A percentile compares a stretch with the other conserved stretches of the same genome.
Conservation (phyloP, 92 coral and sea anemone species). For the Pocillopora meandrina region DNA sequence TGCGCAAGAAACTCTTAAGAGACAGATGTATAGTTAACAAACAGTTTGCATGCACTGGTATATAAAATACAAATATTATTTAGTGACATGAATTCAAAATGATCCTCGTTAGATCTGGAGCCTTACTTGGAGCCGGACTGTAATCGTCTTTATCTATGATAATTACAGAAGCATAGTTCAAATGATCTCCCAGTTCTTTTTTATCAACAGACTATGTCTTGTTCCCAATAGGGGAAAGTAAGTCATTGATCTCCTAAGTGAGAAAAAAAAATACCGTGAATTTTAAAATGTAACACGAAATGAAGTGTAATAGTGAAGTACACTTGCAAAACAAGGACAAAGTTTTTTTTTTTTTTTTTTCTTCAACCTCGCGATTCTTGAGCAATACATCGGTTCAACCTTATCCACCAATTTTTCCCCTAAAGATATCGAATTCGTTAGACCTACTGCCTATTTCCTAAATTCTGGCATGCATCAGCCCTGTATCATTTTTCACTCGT, state of each 20-base stretch:
- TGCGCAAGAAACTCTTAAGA: not conserved
- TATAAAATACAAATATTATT: slow-evolving; percentile 11
- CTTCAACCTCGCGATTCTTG: too few species aligned
- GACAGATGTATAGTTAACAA: not conserved
- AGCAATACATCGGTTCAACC: too few species aligned
- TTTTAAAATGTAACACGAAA: not conserved
- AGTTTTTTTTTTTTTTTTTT: too few species aligned
- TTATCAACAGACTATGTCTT: slow-evolving; percentile 5
- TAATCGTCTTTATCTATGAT: slow-evolving; percentile 22
- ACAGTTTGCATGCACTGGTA: slow-evolving; percentile 1
- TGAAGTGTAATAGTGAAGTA: not conserved
- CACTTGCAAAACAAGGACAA: not conserved
- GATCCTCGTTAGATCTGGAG: slow-evolving; percentile 18
- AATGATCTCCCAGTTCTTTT: slow-evolving; percentile 19
- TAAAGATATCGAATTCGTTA: too few species aligned
- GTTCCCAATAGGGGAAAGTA: slow-evolving; percentile 17
- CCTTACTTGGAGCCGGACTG: slow-evolving; percentile 9
- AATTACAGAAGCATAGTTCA: slow-evolving; percentile 31
- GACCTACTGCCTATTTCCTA: too few species aligned
- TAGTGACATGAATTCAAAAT: not conserved
- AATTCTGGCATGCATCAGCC: too few species aligned
- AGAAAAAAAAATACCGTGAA: not conserved
- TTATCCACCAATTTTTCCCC: too few species aligned
- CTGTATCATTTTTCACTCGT: too few species aligned
- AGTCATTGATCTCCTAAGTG: not conserved